Evolutionary conservation across 2,113 vertebrate species (phyloP).

Genomic region (Phalacrocorax brasilianus): DNA sequence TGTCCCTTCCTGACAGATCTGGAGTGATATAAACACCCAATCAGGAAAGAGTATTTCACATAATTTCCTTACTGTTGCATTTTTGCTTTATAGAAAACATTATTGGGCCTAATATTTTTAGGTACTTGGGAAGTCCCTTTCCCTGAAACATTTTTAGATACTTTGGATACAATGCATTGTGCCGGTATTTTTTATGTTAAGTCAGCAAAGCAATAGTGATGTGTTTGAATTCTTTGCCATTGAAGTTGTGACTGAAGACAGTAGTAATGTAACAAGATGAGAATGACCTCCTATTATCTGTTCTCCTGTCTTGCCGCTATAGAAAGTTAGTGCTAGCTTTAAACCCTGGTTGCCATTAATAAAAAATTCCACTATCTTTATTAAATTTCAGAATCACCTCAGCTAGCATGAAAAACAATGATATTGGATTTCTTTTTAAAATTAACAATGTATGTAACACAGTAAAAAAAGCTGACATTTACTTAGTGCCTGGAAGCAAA

Average conservation of each 20-base stretch:
- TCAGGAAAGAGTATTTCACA: neutral
- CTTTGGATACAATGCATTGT: neutral
- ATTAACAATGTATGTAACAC: conserved; percentile 61
- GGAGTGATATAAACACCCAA: neutral
- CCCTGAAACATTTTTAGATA: neutral
- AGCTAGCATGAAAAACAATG: conserved; percentile 54
- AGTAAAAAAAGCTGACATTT: conserved; percentile 61
- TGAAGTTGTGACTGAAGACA: neutral
- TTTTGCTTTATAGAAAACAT: neutral
- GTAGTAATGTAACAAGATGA: neutral
- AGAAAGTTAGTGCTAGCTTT: conserved; percentile 7
- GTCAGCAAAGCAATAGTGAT: neutral
- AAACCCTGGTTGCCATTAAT: conserved; percentile 31
- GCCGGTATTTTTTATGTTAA: neutral
- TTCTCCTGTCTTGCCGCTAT: neutral
- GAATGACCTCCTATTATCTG: conserved; percentile 2
- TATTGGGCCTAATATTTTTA: neutral
- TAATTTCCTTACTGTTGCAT: neutral
- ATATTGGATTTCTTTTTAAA: conserved; percentile 63
- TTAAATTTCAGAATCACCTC: conserved; percentile 54
- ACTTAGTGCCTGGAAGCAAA: conserved; percentile 61
- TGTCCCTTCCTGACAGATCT: neutral
- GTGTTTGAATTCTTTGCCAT: neutral
- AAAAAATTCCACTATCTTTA: conserved; percentile 55
- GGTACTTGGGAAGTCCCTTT: neutral